Evolutionary conservation across 2,113 vertebrate species (phyloP).

Genomic region (Ifrita kowaldi): DNA sequence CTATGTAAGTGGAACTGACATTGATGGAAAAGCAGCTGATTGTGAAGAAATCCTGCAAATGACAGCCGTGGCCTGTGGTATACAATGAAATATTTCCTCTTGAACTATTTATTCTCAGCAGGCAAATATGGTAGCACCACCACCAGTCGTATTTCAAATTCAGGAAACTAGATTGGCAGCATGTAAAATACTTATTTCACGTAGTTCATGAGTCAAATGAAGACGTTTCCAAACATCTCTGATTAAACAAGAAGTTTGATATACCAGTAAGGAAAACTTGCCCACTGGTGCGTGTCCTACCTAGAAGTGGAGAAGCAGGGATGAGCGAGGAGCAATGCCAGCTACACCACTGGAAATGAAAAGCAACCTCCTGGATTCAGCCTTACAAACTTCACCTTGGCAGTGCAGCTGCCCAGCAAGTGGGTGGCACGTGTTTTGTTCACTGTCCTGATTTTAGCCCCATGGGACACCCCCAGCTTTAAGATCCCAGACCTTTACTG

Average conservation of each 20-base stretch:
- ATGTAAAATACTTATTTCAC: neutral
- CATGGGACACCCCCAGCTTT: neutral
- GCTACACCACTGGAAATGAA: neutral
- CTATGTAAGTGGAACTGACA: neutral
- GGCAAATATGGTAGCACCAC: neutral
- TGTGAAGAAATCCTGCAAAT: neutral
- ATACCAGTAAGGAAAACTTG: neutral
- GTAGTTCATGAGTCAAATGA: neutral
- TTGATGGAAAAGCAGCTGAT: slow-evolving; percentile 12
- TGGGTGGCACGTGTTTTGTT: neutral
- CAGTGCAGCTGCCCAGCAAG: neutral
- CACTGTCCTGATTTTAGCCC: neutral
- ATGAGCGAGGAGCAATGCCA: neutral
- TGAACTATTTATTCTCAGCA: neutral
- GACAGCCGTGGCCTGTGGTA: neutral
- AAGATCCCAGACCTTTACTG: neutral
- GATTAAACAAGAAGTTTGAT: neutral
- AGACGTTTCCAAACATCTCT: neutral
- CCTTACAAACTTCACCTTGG: neutral
- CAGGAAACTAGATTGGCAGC: neutral
- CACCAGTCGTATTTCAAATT: neutral
- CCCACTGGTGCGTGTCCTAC: neutral
- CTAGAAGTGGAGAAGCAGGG: neutral
- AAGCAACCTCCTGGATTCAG: neutral
- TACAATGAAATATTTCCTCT: neutral